These are phyloP conservation scores for Lepisosteus osseus DNA, from an alignment of 2,113 vertebrate genomes.

Conservation along the genomic window DNA sequence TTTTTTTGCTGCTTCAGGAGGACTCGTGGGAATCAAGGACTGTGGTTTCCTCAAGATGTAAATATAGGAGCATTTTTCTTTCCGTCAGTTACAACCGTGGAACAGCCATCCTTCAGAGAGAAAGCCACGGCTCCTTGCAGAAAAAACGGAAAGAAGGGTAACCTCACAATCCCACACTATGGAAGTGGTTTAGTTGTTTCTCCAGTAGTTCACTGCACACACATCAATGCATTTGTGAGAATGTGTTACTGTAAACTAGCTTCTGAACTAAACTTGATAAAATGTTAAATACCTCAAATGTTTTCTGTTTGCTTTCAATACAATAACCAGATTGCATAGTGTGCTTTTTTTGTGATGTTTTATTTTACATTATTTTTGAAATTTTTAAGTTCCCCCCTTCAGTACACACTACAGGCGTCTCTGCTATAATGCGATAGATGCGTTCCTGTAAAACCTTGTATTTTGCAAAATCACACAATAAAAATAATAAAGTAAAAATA, in stretches of 20 bases:
- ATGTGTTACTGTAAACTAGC: neutral
- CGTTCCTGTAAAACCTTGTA: too few relatives aligned
- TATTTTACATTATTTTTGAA: too few relatives aligned
- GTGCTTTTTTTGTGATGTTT: too few relatives aligned
- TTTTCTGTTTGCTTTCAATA: too few relatives aligned
- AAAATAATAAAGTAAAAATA: too few relatives aligned
- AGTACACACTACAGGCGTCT: too few relatives aligned
- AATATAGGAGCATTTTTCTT: slow-evolving; percentile 46
- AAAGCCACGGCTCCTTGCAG: neutral
- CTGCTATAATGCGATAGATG: too few relatives aligned
- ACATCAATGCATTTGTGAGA: slow-evolving; percentile 40
- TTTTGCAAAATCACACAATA: too few relatives aligned
- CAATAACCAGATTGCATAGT: too few relatives aligned
- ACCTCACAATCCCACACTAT: slow-evolving; percentile 49
- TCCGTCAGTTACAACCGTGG: slow-evolving; percentile 52
- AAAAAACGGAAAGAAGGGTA: slow-evolving; percentile 34
- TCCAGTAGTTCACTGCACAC: slow-evolving; percentile 53
- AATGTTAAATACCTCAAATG: neutral
- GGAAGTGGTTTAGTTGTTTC: slow-evolving; percentile 52
- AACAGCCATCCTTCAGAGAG: slow-evolving; percentile 15
- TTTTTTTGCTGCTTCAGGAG: slow-evolving; percentile 9
- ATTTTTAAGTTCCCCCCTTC: too few relatives aligned
- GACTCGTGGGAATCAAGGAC: slow-evolving; percentile 49
- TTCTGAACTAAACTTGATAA: neutral
- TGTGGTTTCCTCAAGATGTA: slow-evolving; percentile 42